Base-by-base conservation (phyloP, 2,888 invertebrate species). In the Cenopis cana region DNA sequence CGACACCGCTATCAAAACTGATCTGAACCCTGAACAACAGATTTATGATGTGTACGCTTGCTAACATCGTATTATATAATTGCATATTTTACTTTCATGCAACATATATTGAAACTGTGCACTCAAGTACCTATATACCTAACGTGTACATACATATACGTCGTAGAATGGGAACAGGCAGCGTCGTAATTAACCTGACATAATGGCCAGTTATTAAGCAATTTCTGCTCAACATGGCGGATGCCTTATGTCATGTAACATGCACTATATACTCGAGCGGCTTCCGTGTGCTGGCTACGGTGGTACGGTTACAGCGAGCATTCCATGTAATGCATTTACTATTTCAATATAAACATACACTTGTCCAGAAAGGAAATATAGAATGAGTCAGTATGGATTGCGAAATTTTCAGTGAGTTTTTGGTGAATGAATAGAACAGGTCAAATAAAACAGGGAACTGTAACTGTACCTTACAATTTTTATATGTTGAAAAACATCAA, bases 131-230 rank as follows among this genome's bases (percentile, higher is more conserved):
- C 59, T 57, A 57, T 33, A 24, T 59, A 65, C 55, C 20, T 52
- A 33, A 33, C 33, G 9, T 5, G 33, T 33, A 33, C 8, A 33
- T 33, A 33, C 33, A 33, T 33, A 33, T 33, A 33, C 38, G 54
- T 2, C 29, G 54, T 55, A 52, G 62, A 79, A 77, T 78, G 80
- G 79, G 78, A 81, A 81, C 78, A 75, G 73, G 77, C 80, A 78
- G 78, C 76, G 78, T 81, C 78, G 84, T 89, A 90, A 91, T 92
- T 91, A 90, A 85, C 85, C 79, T 84, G 83, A 82, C 81, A 88
- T 90, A 90, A 91, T 89, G 81, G 84, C 75, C 81, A 82, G 89
- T 89, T 89, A 92, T 91, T 89, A 90, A 89, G 89, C 88, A 89
- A 89, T 89, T 80, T 87, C 84, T 82, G 84, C 78, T 78, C 77